Evolutionary conservation across 53 echinoderm and acorn worm species (phyloP).

Genomic region (Holothuria scabra): DNA sequence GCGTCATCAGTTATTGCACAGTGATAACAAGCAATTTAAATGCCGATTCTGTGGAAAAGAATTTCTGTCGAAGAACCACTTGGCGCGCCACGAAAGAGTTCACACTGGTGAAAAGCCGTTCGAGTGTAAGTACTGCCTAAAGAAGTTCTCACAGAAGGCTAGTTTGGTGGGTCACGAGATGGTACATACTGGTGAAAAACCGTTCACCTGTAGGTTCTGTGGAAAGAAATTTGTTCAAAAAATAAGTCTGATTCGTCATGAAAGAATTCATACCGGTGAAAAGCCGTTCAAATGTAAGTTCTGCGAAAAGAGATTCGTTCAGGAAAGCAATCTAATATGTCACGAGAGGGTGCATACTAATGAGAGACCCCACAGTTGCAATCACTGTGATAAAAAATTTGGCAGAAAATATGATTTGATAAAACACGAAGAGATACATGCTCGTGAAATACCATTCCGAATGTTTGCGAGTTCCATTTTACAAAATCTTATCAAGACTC

Average conservation of each 20-base stretch:
- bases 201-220: neutral
- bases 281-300: neutral
- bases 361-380: constrained; percentile 21
- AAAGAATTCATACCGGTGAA: constrained; percentile 29
- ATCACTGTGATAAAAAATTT: constrained; percentile 13
- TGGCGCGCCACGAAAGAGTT: constrained; percentile 7
- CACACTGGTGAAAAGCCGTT: constrained; percentile 36
- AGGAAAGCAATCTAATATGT: neutral
- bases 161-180: neutral
- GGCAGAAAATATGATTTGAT: neutral
- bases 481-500: too few species aligned
- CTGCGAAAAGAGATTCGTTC: constrained; percentile 14
- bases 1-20: neutral
- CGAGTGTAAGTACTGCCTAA: neutral
- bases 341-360: constrained; percentile 7
- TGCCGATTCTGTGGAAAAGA: constrained; percentile 11
- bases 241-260: neutral
- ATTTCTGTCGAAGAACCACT: neutral
- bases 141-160: neutral
- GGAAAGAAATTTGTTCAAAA: neutral
- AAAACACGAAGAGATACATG: neutral
- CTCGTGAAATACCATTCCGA: neutral
- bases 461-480: too few species aligned
- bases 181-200: constrained; percentile 32
- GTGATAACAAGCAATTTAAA: neutral